phyloP scores from a whole-genome alignment of 2,797 vertebrate genomes.

The Neopelma chrysocephalum region DNA sequence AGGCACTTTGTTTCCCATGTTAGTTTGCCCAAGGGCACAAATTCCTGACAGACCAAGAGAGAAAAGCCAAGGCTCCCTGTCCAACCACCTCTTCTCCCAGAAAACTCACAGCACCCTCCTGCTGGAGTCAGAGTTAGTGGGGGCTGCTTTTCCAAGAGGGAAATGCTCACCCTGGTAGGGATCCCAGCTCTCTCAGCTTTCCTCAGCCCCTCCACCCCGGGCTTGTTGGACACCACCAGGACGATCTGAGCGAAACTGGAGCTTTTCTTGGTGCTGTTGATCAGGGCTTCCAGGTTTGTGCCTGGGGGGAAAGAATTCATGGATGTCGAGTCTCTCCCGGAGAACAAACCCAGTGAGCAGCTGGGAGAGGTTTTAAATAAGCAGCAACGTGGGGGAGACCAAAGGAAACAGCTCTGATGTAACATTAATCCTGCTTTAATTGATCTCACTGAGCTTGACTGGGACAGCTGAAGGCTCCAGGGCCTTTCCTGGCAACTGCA shows the following conservation, averaged over 20 bases:
- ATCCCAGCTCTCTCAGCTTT: constrained; percentile 88
- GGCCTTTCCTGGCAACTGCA: not conserved
- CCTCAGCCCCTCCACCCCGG: constrained; percentile 86
- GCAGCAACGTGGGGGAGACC: not conserved
- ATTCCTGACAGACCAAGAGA: not conserved
- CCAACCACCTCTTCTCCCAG: not conserved
- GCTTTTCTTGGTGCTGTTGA: constrained; percentile 82
- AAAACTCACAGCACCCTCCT: not conserved
- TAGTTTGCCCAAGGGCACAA: not conserved
- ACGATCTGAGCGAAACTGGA: constrained; percentile 86
- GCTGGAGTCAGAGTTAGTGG: not conserved
- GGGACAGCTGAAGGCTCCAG: not conserved
- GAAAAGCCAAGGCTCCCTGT: not conserved
- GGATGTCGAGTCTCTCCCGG: not conserved
- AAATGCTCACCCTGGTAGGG: constrained; percentile 84
- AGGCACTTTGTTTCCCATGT: not conserved
- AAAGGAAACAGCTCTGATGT: not conserved
- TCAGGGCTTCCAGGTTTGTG: constrained; percentile 94
- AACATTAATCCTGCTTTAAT: constrained; percentile 2
- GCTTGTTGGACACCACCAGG: constrained; percentile 92
- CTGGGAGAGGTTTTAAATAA: not conserved
- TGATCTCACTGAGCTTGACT: not conserved
- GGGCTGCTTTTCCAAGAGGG: not conserved
- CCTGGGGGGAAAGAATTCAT: constrained; percentile 73
- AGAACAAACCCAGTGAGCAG: not conserved